Base-by-base conservation (phyloP, 2,888 invertebrate species). In the Linyphia triangularis region DNA sequence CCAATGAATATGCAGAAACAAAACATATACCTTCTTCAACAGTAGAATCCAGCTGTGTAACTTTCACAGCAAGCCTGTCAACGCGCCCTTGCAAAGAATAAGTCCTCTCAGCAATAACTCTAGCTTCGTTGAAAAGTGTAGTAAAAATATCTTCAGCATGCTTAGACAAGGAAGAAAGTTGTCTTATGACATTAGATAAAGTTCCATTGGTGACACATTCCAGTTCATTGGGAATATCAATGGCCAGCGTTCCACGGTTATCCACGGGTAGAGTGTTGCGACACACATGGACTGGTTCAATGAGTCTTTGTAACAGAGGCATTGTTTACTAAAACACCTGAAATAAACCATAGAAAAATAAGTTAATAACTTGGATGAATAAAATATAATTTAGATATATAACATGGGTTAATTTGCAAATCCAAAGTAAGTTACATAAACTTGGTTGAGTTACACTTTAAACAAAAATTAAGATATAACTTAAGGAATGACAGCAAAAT, bases 91-190 rank as follows among this genome's bases (percentile, higher is more conserved):
- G 98, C 88, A 99, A 94, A 61, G 96, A 96, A 92, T 96, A 97
- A 2, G 98, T 97, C 90, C 99, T 94, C 91, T 97, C 96, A 78
- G 97, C 96, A 91, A 99, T 94, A 89, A 95, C 95, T 89, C 96
- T 96, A 13, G 98, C 97, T 93, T 99, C 99, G 69, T 96, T 95
- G 77, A 97, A 96, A 92, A 99, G 94, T 93, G 99, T 99, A 1
- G 97, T 97, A 93, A 99, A 99, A 92, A 99, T 95, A 93, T 99
- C 98, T 94, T 99, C 99, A 1, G 99, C 99, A 94, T 99, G 98
- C 92, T 96, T 96, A 69, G 98, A 98, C 79, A 99, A 94, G 95
- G 94, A 94, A 96, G 98, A 93, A 86, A 94, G 92, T 91, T 95
- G 94, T 90, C 99, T 95, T 92, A 98, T 98, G 88, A 99, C 96